Evolutionary conservation across 2,113 vertebrate genomes (phyloP).

Genomic region (Entelurus aequoreus): DNA sequence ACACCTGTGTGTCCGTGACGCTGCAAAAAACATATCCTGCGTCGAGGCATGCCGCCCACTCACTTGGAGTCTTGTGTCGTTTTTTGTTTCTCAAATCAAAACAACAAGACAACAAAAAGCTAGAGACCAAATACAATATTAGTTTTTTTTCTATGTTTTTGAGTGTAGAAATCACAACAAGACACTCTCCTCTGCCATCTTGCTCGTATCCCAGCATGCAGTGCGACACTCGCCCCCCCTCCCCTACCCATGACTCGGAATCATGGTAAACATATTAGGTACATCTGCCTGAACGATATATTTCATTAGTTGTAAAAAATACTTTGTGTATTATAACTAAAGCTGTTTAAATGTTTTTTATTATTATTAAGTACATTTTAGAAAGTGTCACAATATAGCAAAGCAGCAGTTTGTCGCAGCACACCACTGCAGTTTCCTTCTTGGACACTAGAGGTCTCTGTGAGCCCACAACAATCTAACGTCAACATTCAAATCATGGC

Average conservation of each 20-base stretch:
- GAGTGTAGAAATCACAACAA: neutral
- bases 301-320: no score
- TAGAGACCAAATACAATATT: no score
- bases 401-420: neutral
- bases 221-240: slow-evolving; percentile 18
- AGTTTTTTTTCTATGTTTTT: no score
- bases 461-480: neutral
- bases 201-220: slow-evolving; percentile 60
- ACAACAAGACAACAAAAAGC: fast-evolving
- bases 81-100: neutral
- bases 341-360: no score
- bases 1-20: slow-evolving; percentile 47
- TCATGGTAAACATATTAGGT: no score
- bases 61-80: neutral
- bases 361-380: no score
- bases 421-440: neutral
- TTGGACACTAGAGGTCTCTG: neutral
- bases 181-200: slow-evolving; percentile 22
- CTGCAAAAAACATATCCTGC: slow-evolving; percentile 39
- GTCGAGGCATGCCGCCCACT: neutral
- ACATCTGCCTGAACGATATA: no score
- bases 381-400: no score
- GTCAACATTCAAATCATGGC: no score
- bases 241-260: neutral
- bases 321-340: no score